Evolutionary conservation across 2,797 vertebrate species (phyloP).

Genomic region (Manis crassicaudata): DNA sequence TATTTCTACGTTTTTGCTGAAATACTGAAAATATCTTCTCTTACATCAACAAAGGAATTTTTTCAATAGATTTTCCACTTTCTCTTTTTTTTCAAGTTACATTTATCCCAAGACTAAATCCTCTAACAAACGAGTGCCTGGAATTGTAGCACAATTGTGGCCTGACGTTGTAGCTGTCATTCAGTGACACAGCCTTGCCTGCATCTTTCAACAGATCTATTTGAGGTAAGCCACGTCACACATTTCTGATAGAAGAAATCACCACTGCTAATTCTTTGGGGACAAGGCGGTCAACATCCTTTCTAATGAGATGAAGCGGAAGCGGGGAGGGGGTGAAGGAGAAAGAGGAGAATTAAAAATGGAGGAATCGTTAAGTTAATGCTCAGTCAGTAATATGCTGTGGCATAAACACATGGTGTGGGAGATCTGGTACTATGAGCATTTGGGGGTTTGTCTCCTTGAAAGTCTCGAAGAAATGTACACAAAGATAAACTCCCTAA

Average conservation of each 20-base stretch:
- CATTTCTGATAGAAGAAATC: background rate
- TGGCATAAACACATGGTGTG: background rate
- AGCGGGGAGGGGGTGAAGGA: too few relatives aligned
- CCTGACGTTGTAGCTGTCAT: background rate
- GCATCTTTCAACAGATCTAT: background rate
- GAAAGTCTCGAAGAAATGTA: slow-evolving; percentile 15
- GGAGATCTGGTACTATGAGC: background rate
- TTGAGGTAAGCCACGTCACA: background rate
- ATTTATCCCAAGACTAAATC: background rate
- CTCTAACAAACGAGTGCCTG: background rate
- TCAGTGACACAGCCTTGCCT: background rate
- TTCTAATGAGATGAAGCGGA: background rate
- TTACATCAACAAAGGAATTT: background rate
- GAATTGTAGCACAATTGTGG: background rate
- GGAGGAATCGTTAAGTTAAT: background rate
- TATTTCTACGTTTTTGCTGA: slow-evolving; percentile 63
- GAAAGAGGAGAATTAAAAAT: background rate
- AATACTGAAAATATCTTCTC: slow-evolving; percentile 55
- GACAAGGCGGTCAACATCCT: background rate
- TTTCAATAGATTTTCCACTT: background rate
- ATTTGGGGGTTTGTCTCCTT: background rate
- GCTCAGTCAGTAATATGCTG: background rate
- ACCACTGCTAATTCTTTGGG: background rate
- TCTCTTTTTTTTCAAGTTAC: background rate
- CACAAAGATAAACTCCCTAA: background rate